phyloP scores from a whole-genome alignment of 2,888 invertebrate genomes.

The Auanema sp. region DNA sequence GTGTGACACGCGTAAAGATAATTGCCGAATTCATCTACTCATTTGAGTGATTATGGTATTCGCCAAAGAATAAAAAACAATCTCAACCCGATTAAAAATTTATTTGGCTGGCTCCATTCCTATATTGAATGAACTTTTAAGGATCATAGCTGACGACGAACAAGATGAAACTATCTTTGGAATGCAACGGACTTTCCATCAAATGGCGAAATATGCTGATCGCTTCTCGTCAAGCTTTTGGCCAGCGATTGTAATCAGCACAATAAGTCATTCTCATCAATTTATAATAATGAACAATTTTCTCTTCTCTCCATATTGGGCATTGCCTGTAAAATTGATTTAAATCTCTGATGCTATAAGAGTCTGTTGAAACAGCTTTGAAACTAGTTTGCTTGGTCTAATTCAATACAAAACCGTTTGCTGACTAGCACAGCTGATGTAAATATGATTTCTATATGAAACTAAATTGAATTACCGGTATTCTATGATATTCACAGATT shows the following conservation, averaged over 20 bases:
- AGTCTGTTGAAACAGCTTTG: constrained; percentile 5
- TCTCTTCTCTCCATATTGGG: constrained; percentile 52
- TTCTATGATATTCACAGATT: not conserved
- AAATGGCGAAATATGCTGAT: constrained; percentile 40
- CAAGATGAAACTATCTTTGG: constrained; percentile 29
- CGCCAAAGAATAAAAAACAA: not conserved
- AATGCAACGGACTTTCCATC: constrained; percentile 55
- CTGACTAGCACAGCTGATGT: too few species aligned
- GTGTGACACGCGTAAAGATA: too few species aligned
- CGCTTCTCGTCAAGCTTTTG: constrained; percentile 47
- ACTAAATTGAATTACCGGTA: not conserved
- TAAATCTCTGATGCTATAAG: not conserved
- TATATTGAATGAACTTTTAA: not conserved
- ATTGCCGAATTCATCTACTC: too few species aligned
- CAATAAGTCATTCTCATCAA: constrained; percentile 57
- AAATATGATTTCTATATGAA: too few species aligned
- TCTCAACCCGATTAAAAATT: too few species aligned
- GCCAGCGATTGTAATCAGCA: constrained; percentile 44
- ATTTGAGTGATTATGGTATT: not conserved
- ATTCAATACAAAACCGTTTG: too few species aligned
- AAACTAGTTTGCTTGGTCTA: too few species aligned
- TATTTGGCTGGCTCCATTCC: not conserved
- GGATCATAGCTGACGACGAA: not conserved
- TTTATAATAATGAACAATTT: constrained; percentile 56
- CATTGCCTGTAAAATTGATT: constrained; percentile 34